Base-by-base conservation (phyloP, 1,140 invertebrate genomes). In the Lanistes nyassanus region DNA sequence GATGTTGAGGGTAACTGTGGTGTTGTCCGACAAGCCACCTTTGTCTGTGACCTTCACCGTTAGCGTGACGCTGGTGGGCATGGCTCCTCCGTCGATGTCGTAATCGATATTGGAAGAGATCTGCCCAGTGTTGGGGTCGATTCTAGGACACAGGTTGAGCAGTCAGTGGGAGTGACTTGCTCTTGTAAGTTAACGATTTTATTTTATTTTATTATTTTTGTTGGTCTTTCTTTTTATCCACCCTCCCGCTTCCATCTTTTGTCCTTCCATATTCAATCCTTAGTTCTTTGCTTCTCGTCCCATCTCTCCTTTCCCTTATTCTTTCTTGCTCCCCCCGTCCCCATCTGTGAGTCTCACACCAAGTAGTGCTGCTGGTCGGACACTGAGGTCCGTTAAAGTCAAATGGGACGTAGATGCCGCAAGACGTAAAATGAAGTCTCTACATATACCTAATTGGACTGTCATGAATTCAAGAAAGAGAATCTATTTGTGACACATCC, bases 31-130 rank as follows among this genome's bases (percentile, higher is more conserved):
- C 19, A 70, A 34, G 11, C 68, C 68, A 0, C 53, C 68, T 37
- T 70, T 70, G 68, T 70, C 68, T 7, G 19, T 56, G 9, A 56
- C 53, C 31, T 70, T n/a, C 29, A 74, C 76, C 21, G 60, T 73
- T 6, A 80, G 56, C 4, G 73, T 76, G 3, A 72, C 70, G n/a
- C 26, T 62, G 19, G 65, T 29, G 5, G 79, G 64, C 76, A 78
- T 80, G 31, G 65, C 71, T 53, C 37, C 60, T 0, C 74, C 69
- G 62, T 78, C 76, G 16, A 80, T 56, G 39, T 80, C 76, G 36
- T 78, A 80, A 34, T 78, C 39, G 21, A 74, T 66, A 21, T 75
- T 77, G 42, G 67, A 78, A 11, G 56, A 37, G 37, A 80, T 58
- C 26, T 78, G 53, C 9, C 79, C 79, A n/a, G 76, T 76, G 3